A percentile compares a stretch with the other conserved stretches of the same genome.
phyloP scores from a whole-genome alignment of 2,113 vertebrate species.

The Phalacrocorax pelagicus region DNA sequence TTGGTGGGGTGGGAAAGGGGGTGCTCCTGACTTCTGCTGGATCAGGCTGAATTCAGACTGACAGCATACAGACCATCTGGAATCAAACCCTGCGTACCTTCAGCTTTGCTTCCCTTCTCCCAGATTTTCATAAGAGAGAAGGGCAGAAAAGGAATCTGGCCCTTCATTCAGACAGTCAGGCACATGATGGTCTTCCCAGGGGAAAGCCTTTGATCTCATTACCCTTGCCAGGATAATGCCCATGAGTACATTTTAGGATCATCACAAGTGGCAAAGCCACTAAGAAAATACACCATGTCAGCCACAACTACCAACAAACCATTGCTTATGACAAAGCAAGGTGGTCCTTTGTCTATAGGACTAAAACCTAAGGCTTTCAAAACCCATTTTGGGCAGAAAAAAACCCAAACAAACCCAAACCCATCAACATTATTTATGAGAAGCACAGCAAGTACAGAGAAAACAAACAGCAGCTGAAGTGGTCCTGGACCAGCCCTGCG shows the following conservation, averaged over 20 bases:
- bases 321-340: not conserved
- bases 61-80: not conserved
- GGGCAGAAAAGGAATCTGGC: not conserved
- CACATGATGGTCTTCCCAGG: fast-evolving
- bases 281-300: not conserved
- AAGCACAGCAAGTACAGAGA: not conserved
- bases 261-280: not conserved
- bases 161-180: not conserved
- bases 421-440: not conserved
- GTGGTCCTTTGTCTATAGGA: not conserved
- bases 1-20: not conserved
- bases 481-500: not conserved
- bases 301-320: not conserved
- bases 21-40: not conserved
- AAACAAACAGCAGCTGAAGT: not conserved
- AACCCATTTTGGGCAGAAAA: not conserved
- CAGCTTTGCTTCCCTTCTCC: not conserved
- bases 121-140: not conserved
- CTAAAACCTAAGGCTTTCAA: not conserved
- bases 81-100: not conserved
- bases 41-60: not conserved
- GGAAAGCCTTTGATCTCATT: not conserved
- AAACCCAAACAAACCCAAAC: not conserved
- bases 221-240: not conserved
- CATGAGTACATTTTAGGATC: not conserved